A percentile compares a stretch with the other conserved stretches of the same genome.
phyloP scores from a whole-genome alignment of 2,797 vertebrate species.

The Siniperca undulata region DNA sequence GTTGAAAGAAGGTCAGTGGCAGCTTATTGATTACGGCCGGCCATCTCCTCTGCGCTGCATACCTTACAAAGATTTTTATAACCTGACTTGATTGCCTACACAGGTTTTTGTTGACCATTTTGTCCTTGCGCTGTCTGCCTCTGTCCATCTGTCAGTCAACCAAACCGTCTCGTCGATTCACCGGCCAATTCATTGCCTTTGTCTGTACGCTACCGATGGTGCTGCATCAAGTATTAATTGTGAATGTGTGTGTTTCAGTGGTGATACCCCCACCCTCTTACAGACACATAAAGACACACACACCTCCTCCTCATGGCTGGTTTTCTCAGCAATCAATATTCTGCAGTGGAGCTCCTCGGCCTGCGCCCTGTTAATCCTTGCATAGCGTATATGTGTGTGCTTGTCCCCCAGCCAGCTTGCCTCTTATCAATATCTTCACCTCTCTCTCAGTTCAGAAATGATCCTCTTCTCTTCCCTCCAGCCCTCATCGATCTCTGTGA shows the following conservation, averaged over 20 bases:
- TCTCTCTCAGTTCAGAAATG: constrained; percentile 69
- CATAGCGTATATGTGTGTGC: constrained; percentile 45
- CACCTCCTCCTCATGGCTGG: constrained; percentile 64
- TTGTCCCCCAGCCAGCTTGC: constrained; percentile 35
- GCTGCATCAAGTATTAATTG: constrained; percentile 33
- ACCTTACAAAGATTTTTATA: constrained; percentile 52
- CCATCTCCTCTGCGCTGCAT: constrained; percentile 38
- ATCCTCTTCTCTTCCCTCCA: constrained; percentile 69
- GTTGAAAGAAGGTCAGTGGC: constrained; percentile 66
- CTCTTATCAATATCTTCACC: constrained; percentile 80
- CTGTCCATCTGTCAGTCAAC: not conserved
- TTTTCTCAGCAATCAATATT: constrained; percentile 83
- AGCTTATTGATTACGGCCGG: constrained; percentile 52
- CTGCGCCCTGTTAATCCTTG: constrained; percentile 76
- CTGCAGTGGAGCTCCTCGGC: constrained; percentile 79
- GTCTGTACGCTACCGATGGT: constrained; percentile 3
- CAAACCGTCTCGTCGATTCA: not conserved
- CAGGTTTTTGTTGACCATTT: not conserved
- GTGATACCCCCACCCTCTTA: constrained; percentile 6
- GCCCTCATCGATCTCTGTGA: constrained; percentile 71
- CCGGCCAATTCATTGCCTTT: constrained; percentile 14
- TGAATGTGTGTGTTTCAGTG: constrained; percentile 26
- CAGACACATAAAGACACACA: constrained; percentile 48
- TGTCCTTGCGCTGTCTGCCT: not conserved
- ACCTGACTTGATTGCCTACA: constrained; percentile 21